These are phyloP conservation scores for Pollenia amentaria DNA, from an alignment of 2,888 invertebrate species.

Conservation along the genomic window DNA sequence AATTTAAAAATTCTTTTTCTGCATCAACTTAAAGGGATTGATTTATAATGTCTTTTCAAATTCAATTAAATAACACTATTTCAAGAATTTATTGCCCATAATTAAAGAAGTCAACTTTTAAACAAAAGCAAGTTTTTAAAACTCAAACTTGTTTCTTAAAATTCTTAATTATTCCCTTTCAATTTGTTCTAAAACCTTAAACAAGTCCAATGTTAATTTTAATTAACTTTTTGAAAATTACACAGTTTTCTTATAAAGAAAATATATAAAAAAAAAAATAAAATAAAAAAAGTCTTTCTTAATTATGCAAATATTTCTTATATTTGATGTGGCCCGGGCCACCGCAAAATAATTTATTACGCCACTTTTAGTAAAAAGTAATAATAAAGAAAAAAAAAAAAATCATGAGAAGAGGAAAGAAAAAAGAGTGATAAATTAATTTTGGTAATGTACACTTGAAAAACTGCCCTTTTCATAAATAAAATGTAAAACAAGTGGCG, in stretches of 20 bases:
- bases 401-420: not conserved
- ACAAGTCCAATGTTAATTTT: not conserved
- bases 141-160: no score
- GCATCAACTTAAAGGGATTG: no score
- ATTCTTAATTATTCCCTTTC: not conserved
- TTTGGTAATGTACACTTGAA: slow-evolving; percentile 24
- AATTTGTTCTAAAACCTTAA: not conserved
- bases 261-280: not conserved
- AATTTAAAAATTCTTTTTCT: no score
- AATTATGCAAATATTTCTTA: slow-evolving; percentile 23
- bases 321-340: not conserved
- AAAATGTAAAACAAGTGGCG: not conserved
- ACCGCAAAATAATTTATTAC: slow-evolving; percentile 34
- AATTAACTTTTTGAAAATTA: not conserved
- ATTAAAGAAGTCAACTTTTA: no score
- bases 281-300: not conserved
- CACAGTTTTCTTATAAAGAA: not conserved
- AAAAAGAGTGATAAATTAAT: slow-evolving; percentile 32
- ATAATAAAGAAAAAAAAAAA: slow-evolving; percentile 14
- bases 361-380: not conserved
- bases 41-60: no score
- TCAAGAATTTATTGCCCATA: no score
- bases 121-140: no score
- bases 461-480: not conserved
- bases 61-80: no score